Conservation (phyloP, 2,888 invertebrate species). For the Lobophora halterata region DNA sequence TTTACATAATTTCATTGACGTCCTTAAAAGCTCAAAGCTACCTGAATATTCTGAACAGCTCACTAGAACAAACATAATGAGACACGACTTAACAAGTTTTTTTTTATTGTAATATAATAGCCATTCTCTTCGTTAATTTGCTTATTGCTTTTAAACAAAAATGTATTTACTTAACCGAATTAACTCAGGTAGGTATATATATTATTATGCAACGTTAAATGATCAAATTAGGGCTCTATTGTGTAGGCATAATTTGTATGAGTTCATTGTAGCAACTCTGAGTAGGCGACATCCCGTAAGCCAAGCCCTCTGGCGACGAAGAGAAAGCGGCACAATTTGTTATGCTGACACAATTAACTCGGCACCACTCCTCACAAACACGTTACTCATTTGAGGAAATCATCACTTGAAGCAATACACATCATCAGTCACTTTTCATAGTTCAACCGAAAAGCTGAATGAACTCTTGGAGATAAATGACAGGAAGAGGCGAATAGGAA, state of each 20-base stretch:
- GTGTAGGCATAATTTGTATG: constrained; percentile 10
- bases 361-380: constrained; percentile 22
- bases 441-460: neutral
- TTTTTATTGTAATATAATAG: no score
- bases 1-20: constrained; percentile 17
- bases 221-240: neutral
- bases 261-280: constrained; percentile 19
- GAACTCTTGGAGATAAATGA: neutral
- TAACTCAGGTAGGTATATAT: no score
- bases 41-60: neutral
- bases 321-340: constrained; percentile 40
- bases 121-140: no score
- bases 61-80: neutral
- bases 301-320: constrained; percentile 25
- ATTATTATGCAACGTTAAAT: constrained; percentile 5
- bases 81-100: no score
- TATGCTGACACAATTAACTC: constrained; percentile 35
- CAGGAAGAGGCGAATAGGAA: neutral
- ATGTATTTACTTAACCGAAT: no score
- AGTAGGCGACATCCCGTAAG: constrained; percentile 33
- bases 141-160: no score
- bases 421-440: neutral
- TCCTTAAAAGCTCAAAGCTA: constrained; percentile 4
- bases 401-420: constrained; percentile 1
- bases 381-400: constrained; percentile 17